These are phyloP conservation scores for Dendrolimus punctatus DNA, from an alignment of 1,140 invertebrate species.

Conservation along the genomic window DNA sequence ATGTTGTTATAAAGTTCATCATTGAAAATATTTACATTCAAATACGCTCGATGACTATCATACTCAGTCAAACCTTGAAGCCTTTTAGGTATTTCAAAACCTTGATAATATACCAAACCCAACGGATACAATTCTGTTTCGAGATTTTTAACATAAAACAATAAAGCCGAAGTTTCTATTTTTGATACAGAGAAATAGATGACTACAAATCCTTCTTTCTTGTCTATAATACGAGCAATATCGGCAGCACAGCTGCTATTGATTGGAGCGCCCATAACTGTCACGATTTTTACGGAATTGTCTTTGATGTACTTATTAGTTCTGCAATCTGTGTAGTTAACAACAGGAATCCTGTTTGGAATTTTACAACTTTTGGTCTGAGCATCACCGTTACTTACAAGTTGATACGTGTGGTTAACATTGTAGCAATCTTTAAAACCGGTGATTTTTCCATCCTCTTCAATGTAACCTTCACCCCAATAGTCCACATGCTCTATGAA, in stretches of 20 bases:
- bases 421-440: constrained; percentile 25
- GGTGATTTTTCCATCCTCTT: constrained; percentile 3
- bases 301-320: constrained; percentile 23
- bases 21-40: constrained; percentile 13
- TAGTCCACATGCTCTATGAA: constrained; percentile 24
- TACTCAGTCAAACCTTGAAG: constrained; percentile 16
- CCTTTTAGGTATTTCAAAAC: constrained; percentile 10
- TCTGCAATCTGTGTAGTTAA: constrained; percentile 20
- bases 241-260: constrained; percentile 23
- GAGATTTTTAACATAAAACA: constrained; percentile 15
- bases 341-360: constrained; percentile 25
- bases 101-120: constrained; percentile 9
- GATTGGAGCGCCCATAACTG: constrained; percentile 24
- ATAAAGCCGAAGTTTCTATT: constrained; percentile 5
- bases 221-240: constrained; percentile 20
- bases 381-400: constrained; percentile 23
- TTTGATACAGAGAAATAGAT: constrained; percentile 15
- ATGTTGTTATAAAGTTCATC: constrained; percentile 12
- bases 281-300: constrained; percentile 18
- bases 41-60: constrained; percentile 12
- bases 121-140: constrained; percentile 12
- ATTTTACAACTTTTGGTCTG: constrained; percentile 14
- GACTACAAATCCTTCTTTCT: constrained; percentile 15
- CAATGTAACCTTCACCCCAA: constrained; percentile 27
- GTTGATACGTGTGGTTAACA: constrained; percentile 22